Percentiles rank a stretch among this genome's conserved stretches.
These are phyloP conservation scores for Sciurus niger DNA, from an alignment of 2,113 vertebrate genomes.

Conservation along the genomic window DNA sequence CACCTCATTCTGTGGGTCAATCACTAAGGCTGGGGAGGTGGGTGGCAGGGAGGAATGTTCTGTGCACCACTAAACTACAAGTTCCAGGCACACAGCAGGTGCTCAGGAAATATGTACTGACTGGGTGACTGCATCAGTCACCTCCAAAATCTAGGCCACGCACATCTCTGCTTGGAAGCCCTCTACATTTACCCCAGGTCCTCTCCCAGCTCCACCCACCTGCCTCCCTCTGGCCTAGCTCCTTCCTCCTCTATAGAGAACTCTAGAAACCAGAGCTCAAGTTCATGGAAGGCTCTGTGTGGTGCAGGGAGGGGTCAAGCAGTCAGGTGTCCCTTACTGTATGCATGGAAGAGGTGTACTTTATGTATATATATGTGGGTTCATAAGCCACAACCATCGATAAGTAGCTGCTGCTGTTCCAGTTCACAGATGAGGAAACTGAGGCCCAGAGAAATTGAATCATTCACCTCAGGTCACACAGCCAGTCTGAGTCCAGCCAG, in stretches of 20 bases:
- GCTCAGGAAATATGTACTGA: background rate
- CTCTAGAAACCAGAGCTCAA: background rate
- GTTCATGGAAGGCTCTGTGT: background rate
- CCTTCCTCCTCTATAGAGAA: background rate
- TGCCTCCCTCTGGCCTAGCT: fast-evolving
- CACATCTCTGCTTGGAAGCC: background rate
- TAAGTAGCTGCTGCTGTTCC: no score
- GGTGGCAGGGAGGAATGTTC: background rate
- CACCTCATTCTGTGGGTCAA: background rate
- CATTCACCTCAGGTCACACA: background rate
- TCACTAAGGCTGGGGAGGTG: background rate
- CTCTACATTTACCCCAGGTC: background rate
- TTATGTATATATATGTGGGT: background rate
- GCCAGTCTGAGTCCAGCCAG: background rate
- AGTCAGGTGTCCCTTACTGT: background rate
- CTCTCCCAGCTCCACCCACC: background rate
- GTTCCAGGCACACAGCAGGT: background rate
- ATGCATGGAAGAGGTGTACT: background rate
- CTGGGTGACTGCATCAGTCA: background rate
- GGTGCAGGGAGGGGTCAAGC: background rate
- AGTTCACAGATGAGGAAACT: background rate
- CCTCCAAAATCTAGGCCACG: background rate
- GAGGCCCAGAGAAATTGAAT: background rate
- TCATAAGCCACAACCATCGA: background rate
- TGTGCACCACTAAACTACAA: background rate